Conservation (phyloP, 2,888 invertebrate genomes). For the Polydrusus tereticollis region DNA sequence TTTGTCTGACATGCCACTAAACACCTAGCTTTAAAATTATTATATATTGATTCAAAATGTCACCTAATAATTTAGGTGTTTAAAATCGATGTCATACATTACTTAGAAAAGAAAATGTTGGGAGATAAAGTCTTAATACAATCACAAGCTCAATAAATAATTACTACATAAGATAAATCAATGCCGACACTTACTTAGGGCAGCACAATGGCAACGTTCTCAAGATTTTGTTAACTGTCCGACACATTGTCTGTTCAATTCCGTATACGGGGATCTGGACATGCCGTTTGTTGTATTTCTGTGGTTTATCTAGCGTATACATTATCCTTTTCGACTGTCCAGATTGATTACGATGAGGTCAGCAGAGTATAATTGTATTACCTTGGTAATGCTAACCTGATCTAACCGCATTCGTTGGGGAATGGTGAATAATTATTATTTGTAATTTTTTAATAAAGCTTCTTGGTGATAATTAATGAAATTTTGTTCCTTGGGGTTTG, state of each 20-base stretch:
- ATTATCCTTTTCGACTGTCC: constrained; percentile 47
- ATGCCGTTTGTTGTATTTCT: constrained; percentile 49
- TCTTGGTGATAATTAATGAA: too few relatives aligned
- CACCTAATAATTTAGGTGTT: too few relatives aligned
- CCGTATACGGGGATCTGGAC: constrained; percentile 51
- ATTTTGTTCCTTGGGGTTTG: too few relatives aligned
- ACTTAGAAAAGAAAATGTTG: constrained; percentile 58
- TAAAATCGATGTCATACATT: neutral
- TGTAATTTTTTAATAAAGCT: too few relatives aligned
- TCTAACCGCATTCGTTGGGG: constrained; percentile 6
- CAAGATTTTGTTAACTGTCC: constrained; percentile 57
- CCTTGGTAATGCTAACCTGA: constrained; percentile 14
- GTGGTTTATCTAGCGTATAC: constrained; percentile 50
- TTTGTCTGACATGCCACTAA: too few relatives aligned
- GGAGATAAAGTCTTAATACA: constrained; percentile 53
- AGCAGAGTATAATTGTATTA: constrained; percentile 48
- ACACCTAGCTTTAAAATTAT: too few relatives aligned
- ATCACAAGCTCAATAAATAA: constrained; percentile 64
- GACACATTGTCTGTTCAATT: constrained; percentile 48
- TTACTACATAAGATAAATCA: constrained; percentile 65
- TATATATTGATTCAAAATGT: too few relatives aligned
- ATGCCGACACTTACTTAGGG: constrained; percentile 59
- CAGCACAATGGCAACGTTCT: constrained; percentile 59
- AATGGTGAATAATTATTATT: too few relatives aligned
- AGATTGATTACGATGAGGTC: constrained; percentile 51